Percentiles rank a stretch among this genome's conserved stretches.
These are phyloP conservation scores for Aphidius gifuensis DNA, from an alignment of 1,140 invertebrate species.

Conservation along the genomic window DNA sequence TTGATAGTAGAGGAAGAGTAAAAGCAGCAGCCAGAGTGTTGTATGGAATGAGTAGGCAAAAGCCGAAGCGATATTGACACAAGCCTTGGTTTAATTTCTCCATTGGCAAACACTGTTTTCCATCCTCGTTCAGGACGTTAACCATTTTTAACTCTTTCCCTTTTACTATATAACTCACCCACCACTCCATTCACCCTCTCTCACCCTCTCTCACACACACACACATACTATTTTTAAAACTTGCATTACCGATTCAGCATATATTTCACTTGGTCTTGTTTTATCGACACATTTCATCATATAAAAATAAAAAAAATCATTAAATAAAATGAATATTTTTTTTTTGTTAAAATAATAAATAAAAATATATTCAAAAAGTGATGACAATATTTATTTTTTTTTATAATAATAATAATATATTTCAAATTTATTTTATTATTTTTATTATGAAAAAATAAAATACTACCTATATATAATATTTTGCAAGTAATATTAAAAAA, in stretches of 20 bases:
- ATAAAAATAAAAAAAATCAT: neutral
- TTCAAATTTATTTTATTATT: too few species aligned
- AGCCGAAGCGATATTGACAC: constrained; percentile 52
- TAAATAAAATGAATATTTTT: neutral
- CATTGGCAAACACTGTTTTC: constrained; percentile 47
- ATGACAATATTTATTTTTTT: too few species aligned
- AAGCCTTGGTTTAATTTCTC: constrained; percentile 54
- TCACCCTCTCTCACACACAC: constrained; percentile 15
- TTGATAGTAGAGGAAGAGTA: neutral
- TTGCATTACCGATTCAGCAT: too few species aligned
- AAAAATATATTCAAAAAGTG: too few species aligned
- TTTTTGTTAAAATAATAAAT: too few species aligned
- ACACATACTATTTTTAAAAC: neutral
- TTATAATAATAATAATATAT: too few species aligned
- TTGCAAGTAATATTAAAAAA: too few species aligned
- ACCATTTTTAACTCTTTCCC: constrained; percentile 33
- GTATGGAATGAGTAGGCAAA: constrained; percentile 38
- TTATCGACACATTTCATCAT: too few species aligned
- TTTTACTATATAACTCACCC: neutral
- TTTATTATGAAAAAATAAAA: too few species aligned
- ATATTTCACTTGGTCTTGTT: too few species aligned
- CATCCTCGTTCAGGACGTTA: too few species aligned
- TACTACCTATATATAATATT: too few species aligned
- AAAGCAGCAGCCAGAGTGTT: constrained; percentile 26
- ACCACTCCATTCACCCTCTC: constrained; percentile 22